A percentile compares a stretch with the other conserved stretches of the same genome.
Conservation (phyloP, 2,113 vertebrate genomes). For the Bubo blakistoni region DNA sequence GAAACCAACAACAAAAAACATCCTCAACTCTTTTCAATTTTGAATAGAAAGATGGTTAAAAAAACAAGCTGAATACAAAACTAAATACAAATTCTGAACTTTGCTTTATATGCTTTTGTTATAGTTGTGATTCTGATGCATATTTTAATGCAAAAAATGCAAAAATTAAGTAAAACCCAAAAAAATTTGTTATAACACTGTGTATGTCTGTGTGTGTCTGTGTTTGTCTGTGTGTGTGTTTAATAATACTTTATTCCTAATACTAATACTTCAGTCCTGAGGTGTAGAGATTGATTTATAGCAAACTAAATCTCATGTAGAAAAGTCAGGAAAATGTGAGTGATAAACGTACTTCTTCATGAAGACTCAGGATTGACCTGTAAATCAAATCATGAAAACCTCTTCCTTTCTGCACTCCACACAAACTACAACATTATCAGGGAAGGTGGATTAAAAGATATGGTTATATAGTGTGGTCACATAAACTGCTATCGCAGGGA, state of each 20-base stretch:
- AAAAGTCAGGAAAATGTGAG: background rate
- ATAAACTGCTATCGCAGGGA: background rate
- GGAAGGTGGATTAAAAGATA: background rate
- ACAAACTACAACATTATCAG: background rate
- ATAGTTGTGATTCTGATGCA: background rate
- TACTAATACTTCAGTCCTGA: background rate
- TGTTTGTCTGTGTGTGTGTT: background rate
- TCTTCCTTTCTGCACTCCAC: background rate
- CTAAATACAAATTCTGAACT: background rate
- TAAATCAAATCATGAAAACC: background rate
- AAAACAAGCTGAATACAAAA: background rate
- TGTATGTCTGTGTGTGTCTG: background rate
- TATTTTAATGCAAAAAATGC: background rate
- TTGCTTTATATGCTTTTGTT: background rate
- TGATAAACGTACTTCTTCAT: background rate
- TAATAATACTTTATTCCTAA: background rate
- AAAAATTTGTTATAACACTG: background rate
- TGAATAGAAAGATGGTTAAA: background rate
- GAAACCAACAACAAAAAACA: rapidly evolving
- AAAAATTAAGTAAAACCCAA: background rate
- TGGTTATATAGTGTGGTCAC: background rate
- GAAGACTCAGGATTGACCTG: background rate
- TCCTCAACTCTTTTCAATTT: background rate
- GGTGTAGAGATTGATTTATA: background rate
- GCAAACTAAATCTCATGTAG: background rate